phyloP scores from a whole-genome alignment of 1,140 invertebrate genomes.

The Mamestra configurata region DNA sequence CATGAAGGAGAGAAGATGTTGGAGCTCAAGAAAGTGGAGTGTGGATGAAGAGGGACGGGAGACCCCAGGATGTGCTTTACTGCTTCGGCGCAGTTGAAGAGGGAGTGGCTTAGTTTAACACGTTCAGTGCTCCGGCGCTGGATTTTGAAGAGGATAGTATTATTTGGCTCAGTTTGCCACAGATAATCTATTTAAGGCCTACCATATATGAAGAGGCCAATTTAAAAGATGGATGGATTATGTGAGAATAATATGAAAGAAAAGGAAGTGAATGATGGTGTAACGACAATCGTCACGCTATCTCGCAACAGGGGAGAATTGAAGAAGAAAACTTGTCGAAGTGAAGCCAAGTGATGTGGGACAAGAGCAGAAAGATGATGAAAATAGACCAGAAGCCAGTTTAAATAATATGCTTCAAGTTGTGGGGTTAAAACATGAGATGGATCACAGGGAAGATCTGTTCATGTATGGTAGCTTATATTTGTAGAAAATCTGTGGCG shows the following conservation, averaged over 20 bases:
- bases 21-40: conserved; percentile 76
- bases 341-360: too few relatives aligned
- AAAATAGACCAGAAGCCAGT: too few relatives aligned
- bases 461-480: background rate
- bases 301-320: too few relatives aligned
- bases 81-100: conserved; percentile 62
- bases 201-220: background rate
- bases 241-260: too few relatives aligned
- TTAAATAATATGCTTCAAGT: too few relatives aligned
- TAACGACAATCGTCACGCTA: too few relatives aligned
- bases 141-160: background rate
- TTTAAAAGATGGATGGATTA: too few relatives aligned
- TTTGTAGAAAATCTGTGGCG: too few relatives aligned
- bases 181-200: background rate
- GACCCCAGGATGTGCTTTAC: conserved; percentile 71
- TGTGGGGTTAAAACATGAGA: background rate
- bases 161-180: background rate
- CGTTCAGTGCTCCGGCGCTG: conserved; percentile 27
- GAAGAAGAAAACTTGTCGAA: too few relatives aligned
- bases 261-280: too few relatives aligned
- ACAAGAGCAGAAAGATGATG: too few relatives aligned
- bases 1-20: conserved; percentile 78
- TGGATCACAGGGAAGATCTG: background rate
- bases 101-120: conserved; percentile 26
- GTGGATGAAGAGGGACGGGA: conserved; percentile 67